Evolutionary conservation across 2,113 vertebrate species (phyloP), one percentile per base, ranked within the genome.

Genomic region (Rhinolophus sinicus): DNA sequence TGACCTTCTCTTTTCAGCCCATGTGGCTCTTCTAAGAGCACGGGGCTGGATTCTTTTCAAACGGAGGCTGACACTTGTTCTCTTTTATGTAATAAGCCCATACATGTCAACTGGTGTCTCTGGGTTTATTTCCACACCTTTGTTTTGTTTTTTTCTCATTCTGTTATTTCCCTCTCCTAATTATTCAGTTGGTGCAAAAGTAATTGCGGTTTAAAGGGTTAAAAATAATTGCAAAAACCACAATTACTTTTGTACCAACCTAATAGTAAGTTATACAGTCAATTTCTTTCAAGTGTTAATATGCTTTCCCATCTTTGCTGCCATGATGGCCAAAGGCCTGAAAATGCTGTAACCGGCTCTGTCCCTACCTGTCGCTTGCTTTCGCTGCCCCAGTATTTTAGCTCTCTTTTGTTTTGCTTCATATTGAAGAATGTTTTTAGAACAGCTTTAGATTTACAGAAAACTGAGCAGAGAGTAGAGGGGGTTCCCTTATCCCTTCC

Each of bases 81-180:
- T 47, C 60, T 28, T 64, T 14, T 33, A n/a, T 69, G 0, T 22
- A 40, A 38, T 24, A 54, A 40, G 11, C 19, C 12, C 33, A 0
- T 5, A 0, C 4, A 18, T 15, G 35, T 65, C 28, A 16, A 2
- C 38, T 24, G 22, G 8, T 12, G 30, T 35, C 6, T 8, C 21
- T 7, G 24, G 10, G 8, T 69, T 60, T 78, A 9, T 38, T 50
- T 64, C 28, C n/a, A 3, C 8, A 13, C 21, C 47, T 30, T 21
- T 33, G 30, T 33, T 86, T 86, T 35, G 64, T 69, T 35, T 78
- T 38, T 52, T 65, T 26, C 28, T 76, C 28, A 3, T 56, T 22
- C 56, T 2, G 0, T 54, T 33, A n/a, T 8, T 38, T 58, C 26
- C 60, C 11, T 44, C 60, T 44, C 7, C 80, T 40, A 24, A 22